phyloP scores from a whole-genome alignment of 2,113 vertebrate genomes.

The Mustelus asterias region DNA sequence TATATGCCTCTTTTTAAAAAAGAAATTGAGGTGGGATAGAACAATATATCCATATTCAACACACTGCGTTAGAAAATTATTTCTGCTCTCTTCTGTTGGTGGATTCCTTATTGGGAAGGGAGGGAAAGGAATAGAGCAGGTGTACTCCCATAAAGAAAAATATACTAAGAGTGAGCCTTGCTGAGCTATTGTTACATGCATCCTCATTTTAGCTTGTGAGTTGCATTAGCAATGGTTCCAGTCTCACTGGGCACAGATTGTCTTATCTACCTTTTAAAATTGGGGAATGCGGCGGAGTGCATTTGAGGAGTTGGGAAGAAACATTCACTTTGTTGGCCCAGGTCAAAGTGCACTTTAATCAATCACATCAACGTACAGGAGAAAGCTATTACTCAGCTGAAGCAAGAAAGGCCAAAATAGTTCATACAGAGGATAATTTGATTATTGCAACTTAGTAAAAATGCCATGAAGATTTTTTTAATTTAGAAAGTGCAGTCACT shows the following conservation, averaged over 20 bases:
- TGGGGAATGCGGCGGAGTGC: too few species aligned
- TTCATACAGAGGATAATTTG: not conserved
- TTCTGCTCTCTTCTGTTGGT: not conserved
- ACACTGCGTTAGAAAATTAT: not conserved
- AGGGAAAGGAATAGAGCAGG: not conserved
- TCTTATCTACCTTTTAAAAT: too few species aligned
- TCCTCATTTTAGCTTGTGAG: not conserved
- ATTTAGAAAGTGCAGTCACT: not conserved
- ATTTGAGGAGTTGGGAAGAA: not conserved
- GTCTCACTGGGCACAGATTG: not conserved
- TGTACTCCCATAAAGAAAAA: not conserved
- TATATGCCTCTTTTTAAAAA: not conserved
- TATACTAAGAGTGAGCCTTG: not conserved
- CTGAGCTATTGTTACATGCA: not conserved
- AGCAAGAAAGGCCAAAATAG: not conserved
- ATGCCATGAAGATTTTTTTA: not conserved
- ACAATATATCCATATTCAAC: not conserved
- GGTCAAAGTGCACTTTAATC: not conserved
- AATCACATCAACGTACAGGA: not conserved
- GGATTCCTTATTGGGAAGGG: not conserved
- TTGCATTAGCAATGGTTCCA: not conserved
- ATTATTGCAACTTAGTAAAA: not conserved
- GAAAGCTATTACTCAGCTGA: not conserved
- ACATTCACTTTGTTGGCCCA: not conserved
- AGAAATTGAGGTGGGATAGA: not conserved